These are phyloP conservation scores for Pseudomugil gertrudae DNA, from an alignment of 2,797 vertebrate genomes.

Conservation along the genomic window DNA sequence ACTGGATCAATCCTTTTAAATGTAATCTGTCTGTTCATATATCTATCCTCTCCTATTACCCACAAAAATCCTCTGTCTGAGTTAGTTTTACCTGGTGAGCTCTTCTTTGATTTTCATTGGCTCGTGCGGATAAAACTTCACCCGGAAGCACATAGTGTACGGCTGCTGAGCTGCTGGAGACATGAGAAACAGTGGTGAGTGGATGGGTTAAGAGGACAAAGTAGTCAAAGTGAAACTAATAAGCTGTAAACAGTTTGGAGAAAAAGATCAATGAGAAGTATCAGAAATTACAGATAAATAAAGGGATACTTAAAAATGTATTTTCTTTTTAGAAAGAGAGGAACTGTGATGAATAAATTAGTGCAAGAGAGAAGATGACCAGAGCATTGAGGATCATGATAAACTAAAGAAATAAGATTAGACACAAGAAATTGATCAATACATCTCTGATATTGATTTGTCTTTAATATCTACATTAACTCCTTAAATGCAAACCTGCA, in stretches of 20 bases:
- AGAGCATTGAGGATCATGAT: conserved; percentile 21
- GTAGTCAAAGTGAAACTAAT: background rate
- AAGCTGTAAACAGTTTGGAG: background rate
- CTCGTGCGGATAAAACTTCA: conserved; percentile 99
- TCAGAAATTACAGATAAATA: background rate
- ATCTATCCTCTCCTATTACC: background rate
- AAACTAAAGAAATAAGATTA: conserved; percentile 44
- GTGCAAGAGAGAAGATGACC: conserved; percentile 8
- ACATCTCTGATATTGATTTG: conserved; percentile 50
- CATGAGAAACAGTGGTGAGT: conserved; percentile 60
- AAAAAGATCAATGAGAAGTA: background rate
- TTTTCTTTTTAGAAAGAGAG: background rate
- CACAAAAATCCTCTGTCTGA: background rate
- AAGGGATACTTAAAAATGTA: background rate
- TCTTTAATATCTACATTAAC: conserved; percentile 68
- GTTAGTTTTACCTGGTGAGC: conserved; percentile 90
- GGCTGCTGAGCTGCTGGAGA: conserved; percentile 93
- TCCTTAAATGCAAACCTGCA: conserved; percentile 23
- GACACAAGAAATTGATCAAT: conserved; percentile 38
- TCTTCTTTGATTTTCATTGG: conserved; percentile 99
- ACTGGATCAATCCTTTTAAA: no score
- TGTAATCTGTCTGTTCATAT: no score
- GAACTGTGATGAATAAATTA: background rate
- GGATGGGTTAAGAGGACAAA: background rate
- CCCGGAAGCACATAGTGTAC: conserved; percentile 98